Conservation (phyloP, 2,113 vertebrate species). For the Sander lucioperca region DNA sequence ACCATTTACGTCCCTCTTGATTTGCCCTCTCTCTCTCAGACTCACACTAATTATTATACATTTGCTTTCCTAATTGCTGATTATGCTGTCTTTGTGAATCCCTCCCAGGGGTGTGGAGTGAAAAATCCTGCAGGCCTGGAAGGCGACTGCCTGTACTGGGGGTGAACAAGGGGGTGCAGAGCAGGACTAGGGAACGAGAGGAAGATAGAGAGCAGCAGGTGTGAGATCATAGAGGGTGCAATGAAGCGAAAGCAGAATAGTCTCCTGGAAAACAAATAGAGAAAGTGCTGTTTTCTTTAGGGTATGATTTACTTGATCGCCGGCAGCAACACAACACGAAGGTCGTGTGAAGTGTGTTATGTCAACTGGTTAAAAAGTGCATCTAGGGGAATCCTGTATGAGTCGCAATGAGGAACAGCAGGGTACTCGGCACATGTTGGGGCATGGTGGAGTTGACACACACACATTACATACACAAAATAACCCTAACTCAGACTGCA, state of each 20-base stretch:
- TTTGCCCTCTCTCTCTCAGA: conserved; percentile 15
- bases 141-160: not conserved
- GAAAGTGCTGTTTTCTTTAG: conserved; percentile 15
- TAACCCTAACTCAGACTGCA: conserved; percentile 14
- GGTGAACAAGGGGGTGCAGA: not conserved
- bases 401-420: not conserved
- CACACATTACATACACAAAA: conserved; percentile 11
- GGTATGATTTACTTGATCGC: conserved; percentile 8
- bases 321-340: not conserved
- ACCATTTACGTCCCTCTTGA: not conserved
- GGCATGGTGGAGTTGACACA: conserved; percentile 10
- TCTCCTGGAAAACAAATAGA: not conserved
- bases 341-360: conserved; percentile 2
- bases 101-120: not conserved
- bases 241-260: conserved; percentile 8
- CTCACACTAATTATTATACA: conserved; percentile 20
- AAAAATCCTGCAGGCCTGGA: conserved; percentile 15
- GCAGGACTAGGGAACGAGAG: not conserved
- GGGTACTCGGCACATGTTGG: not conserved
- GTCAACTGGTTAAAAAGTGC: conserved; percentile 7
- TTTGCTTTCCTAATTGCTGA: conserved; percentile 49
- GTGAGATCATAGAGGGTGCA: not conserved
- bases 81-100: conserved; percentile 30
- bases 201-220: conserved; percentile 2
- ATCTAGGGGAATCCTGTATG: not conserved